Base-by-base conservation (phyloP, 2,113 vertebrate species). In the Eretmochelys imbricata region DNA sequence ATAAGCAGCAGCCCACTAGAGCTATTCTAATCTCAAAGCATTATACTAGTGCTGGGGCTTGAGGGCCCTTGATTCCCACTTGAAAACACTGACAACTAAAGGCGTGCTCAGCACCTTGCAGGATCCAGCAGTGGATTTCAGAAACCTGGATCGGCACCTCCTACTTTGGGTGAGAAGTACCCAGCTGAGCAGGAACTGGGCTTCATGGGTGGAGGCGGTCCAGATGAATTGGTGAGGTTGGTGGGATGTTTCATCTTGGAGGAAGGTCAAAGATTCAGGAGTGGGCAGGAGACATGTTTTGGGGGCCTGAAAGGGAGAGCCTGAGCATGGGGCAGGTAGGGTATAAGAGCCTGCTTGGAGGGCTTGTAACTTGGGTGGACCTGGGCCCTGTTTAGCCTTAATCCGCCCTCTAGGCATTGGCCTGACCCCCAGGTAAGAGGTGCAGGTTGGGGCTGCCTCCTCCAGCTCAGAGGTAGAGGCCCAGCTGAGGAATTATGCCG, bases 31-130 rank as follows among this genome's bases (percentile, higher is more conserved):
- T 51, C 78, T 79, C 46, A 29, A 80, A 72, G 65, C 65, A 8
- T 20, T 72, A 22, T 5, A 22, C 65, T 22, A 22, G n/a, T 38
- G 65, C n/a, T 72, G 65, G 65, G 48, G 38, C 35, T 83, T n/a
- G 31, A n/a, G 27, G 42, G 35, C 54, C 55, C 87, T 76, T 35
- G 85, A 48, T 14, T 88, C 80, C 55, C 46, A 46, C 51, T 10
- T 3, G 53, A n/a, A 6, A 54, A 5, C 12, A 7, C 0, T 0
- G 1, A 76, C 69, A 62, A 2, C 25, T 20, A 17, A 1, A 4
- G 55, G 84, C 10, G 79, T 50, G 13, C 51, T 2, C 7, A n/a
- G 82, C 81, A 89, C 85, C 57, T 51, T 38, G 57, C 2, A n/a
- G 69, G 79, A 72, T 13, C 20, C 19, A 27, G 25, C 11, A 42